Base-by-base conservation (phyloP, 2,113 vertebrate species). In the Pachypanchax playfairii region DNA sequence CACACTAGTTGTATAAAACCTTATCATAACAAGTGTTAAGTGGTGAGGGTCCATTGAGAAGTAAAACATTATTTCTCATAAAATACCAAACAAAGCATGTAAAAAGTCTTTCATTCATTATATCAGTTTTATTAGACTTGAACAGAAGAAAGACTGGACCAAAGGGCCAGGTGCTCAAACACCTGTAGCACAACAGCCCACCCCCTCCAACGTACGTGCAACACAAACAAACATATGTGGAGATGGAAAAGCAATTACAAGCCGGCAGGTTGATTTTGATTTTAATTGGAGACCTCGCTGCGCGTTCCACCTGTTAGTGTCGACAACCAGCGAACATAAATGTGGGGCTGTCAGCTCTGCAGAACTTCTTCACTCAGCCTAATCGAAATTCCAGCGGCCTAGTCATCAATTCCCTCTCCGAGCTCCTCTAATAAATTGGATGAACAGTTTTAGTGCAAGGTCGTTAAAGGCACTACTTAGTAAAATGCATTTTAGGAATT, bases 191-290 rank as follows among this genome's bases (percentile, higher is more conserved):
- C n/a, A n/a, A n/a, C n/a, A n/a, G n/a, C n/a, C n/a, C n/a, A n/a
- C n/a, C n/a, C n/a, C n/a, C n/a, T n/a, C n/a, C n/a, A n/a, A n/a
- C n/a, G n/a, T n/a, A n/a, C n/a, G n/a, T n/a, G n/a, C n/a, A n/a
- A 49, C 65, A 55, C 25, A 26, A 52, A 49, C 15, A 56, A 39
- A 24, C 46, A 44, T 13, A 35, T 20, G 52, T 35, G 47, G 36
- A 70, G 62, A 65, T 56, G 62, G 75, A 77, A 82, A 85, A 79
- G 74, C 82, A 89, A 89, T 87, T 82, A 79, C 33, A 71, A 70
- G 61, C 52, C 83, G 71, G 73, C 82, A 82, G 74, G 78, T 80
- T 86, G 74, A 84, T 85, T 85, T 79, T 86, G 84, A 87, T 87
- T 87, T 80, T 86, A 88, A 89, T 86, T 82, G 73, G 70, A 65